Evolutionary conservation across 37 sponge, comb jelly and placozoan species (phyloP).

Genomic region (Chondrilla cf. caribensis): DNA sequence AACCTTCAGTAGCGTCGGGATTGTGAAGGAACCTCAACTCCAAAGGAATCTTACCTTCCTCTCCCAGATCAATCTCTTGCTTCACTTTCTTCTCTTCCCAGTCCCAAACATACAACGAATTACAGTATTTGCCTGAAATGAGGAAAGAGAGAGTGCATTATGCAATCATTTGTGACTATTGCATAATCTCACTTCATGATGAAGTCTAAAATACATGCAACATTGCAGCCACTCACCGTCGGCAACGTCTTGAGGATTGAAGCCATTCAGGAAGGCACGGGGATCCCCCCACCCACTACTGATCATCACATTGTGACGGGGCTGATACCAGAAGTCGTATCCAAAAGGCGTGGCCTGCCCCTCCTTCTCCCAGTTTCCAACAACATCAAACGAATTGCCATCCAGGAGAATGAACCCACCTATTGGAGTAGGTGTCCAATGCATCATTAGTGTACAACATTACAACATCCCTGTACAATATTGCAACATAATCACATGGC

Average conservation of each 20-base stretch:
- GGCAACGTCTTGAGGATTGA: slow-evolving; percentile 62
- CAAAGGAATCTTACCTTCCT: slow-evolving; percentile 78
- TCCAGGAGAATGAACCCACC: slow-evolving; percentile 84
- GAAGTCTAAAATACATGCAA: too few species aligned
- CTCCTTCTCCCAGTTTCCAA: slow-evolving; percentile 79
- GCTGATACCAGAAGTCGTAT: slow-evolving; percentile 95
- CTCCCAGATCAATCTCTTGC: slow-evolving; percentile 80
- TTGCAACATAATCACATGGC: too few species aligned
- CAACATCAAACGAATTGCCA: slow-evolving; percentile 69
- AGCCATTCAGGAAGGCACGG: slow-evolving; percentile 61
- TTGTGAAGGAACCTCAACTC: slow-evolving; percentile 89
- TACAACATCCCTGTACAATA: too few species aligned
- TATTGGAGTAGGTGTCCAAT: too few species aligned
- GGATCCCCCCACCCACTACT: slow-evolving; percentile 92
- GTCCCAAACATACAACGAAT: slow-evolving; percentile 78
- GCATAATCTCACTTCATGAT: too few species aligned
- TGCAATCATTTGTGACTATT: too few species aligned
- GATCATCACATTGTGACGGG: slow-evolving; percentile 89
- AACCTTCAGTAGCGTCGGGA: slow-evolving; percentile 77
- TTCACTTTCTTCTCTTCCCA: slow-evolving; percentile 70
- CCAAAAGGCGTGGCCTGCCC: slow-evolving; percentile 62
- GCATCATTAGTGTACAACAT: too few species aligned
- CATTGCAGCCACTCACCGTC: slow-evolving; percentile 41
- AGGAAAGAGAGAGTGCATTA: too few species aligned
- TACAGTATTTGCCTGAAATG: slow-evolving; percentile 79